Conservation (phyloP, 2,113 vertebrate species). For the Aegotheles bennettii region DNA sequence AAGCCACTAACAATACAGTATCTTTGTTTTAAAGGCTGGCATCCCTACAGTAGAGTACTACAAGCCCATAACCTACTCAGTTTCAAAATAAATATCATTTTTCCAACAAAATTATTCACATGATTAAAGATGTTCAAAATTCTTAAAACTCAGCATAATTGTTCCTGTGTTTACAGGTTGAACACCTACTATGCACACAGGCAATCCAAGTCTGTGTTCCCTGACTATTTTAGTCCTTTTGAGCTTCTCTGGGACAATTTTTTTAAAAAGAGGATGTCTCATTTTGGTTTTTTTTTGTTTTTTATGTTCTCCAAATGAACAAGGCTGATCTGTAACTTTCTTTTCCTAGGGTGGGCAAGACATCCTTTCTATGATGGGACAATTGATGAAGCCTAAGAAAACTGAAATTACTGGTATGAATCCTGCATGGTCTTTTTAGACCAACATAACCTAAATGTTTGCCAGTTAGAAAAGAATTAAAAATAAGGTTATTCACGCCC, state of each 20-base stretch:
- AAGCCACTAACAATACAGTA: not conserved
- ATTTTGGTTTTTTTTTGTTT: not conserved
- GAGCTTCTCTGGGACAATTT: not conserved
- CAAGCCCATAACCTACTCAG: not conserved
- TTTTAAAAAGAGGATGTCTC: not conserved
- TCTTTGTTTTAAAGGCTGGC: not conserved
- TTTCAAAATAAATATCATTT: not conserved
- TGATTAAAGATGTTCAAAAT: not conserved
- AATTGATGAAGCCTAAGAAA: conserved; percentile 98
- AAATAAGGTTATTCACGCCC: not conserved
- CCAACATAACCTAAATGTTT: not conserved
- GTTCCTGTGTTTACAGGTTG: not conserved
- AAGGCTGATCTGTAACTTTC: not conserved
- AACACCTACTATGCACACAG: not conserved
- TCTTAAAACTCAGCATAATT: not conserved
- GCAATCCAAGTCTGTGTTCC: not conserved
- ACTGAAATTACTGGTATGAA: conserved; percentile 94
- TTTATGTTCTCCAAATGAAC: not conserved
- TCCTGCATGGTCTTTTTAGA: not conserved
- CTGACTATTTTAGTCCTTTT: not conserved
- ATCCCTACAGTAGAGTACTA: not conserved
- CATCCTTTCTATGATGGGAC: conserved; percentile 99
- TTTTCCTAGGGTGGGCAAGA: conserved; percentile 90
- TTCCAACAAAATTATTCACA: not conserved
- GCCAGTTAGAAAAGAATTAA: not conserved